Percentiles rank a stretch among this genome's conserved stretches.
Evolutionary conservation across 2,113 vertebrate genomes (phyloP).

Genomic region (Pogona vitticeps): DNA sequence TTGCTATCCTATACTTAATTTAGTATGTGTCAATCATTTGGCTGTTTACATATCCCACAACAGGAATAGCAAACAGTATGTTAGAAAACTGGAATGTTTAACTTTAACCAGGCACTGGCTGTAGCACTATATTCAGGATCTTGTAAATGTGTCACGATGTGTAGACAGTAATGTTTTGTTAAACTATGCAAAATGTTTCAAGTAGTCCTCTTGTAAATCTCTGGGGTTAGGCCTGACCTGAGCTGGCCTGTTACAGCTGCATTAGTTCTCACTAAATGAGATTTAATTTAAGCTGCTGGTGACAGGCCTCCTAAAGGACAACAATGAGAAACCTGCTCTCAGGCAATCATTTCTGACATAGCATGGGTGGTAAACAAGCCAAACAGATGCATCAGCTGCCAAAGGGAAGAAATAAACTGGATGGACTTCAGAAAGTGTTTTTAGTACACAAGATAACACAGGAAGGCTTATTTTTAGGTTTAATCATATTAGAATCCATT

Average conservation of each 20-base stretch:
- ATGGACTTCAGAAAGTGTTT: slow-evolving; percentile 20
- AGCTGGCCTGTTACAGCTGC: slow-evolving; percentile 10
- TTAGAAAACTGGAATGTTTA: not conserved
- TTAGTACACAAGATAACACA: not conserved
- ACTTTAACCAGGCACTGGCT: not conserved
- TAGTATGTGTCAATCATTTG: not conserved
- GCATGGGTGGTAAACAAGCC: slow-evolving; percentile 10
- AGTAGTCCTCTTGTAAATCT: slow-evolving; percentile 21
- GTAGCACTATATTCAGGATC: not conserved
- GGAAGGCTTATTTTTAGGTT: slow-evolving; percentile 43
- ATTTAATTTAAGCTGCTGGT: slow-evolving; percentile 40
- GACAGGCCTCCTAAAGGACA: slow-evolving; percentile 37
- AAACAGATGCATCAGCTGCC: slow-evolving; percentile 6
- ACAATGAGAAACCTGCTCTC: not conserved
- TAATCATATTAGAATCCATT: slow-evolving; percentile 42
- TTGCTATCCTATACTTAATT: not conserved
- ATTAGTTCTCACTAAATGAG: slow-evolving; percentile 30
- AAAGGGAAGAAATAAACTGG: slow-evolving; percentile 28
- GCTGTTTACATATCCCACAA: not conserved
- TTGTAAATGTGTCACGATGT: not conserved
- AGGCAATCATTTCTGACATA: slow-evolving; percentile 39
- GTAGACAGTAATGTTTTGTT: not conserved
- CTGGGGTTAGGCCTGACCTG: slow-evolving; percentile 37
- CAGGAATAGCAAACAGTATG: not conserved
- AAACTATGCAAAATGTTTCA: slow-evolving; percentile 24